phyloP scores from a whole-genome alignment of 2,797 vertebrate species.

The Synanceia verrucosa region DNA sequence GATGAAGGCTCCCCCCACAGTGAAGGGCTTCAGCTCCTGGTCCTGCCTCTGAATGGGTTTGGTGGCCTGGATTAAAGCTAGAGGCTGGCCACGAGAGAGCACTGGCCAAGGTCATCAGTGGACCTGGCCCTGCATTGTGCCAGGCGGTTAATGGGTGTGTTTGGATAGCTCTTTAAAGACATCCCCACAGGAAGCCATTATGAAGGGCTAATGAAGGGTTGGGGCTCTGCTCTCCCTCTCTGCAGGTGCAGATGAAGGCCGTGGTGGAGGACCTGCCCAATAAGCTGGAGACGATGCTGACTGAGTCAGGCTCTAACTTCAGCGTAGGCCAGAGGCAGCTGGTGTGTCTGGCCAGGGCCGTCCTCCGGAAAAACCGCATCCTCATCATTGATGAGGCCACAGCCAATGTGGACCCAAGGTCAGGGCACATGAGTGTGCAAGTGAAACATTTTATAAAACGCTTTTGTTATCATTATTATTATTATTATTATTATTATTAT shows the following conservation, averaged over 20 bases:
- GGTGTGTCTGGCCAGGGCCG: slow-evolving; percentile 91
- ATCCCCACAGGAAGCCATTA: slow-evolving; percentile 78
- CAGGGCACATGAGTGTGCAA: slow-evolving; percentile 25
- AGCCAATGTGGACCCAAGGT: slow-evolving; percentile 91
- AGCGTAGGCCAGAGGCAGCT: slow-evolving; percentile 93
- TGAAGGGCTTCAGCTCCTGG: slow-evolving; percentile 82
- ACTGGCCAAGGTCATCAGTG: slow-evolving; percentile 82
- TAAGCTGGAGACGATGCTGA: slow-evolving; percentile 90
- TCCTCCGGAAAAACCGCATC: slow-evolving; percentile 91
- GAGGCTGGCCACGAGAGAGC: slow-evolving; percentile 81
- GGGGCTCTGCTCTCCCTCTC: slow-evolving; percentile 72
- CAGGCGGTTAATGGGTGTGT: slow-evolving; percentile 83
- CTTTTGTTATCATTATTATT: too few species aligned
- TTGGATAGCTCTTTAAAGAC: slow-evolving; percentile 82
- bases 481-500: too few species aligned
- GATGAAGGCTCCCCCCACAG: slow-evolving; percentile 81
- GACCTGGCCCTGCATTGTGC: slow-evolving; percentile 81
- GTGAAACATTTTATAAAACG: neutral
- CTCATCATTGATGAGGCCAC: slow-evolving; percentile 95
- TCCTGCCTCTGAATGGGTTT: slow-evolving; percentile 81
- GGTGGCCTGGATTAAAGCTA: slow-evolving; percentile 84
- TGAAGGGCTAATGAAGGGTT: slow-evolving; percentile 77
- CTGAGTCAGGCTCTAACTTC: slow-evolving; percentile 93
- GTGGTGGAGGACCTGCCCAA: slow-evolving; percentile 90
- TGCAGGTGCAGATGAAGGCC: slow-evolving; percentile 93